Evolutionary conservation across 2,888 invertebrate genomes (phyloP), one percentile per base, ranked within the genome.

Genomic region (Psylliodes chrysocephalus): DNA sequence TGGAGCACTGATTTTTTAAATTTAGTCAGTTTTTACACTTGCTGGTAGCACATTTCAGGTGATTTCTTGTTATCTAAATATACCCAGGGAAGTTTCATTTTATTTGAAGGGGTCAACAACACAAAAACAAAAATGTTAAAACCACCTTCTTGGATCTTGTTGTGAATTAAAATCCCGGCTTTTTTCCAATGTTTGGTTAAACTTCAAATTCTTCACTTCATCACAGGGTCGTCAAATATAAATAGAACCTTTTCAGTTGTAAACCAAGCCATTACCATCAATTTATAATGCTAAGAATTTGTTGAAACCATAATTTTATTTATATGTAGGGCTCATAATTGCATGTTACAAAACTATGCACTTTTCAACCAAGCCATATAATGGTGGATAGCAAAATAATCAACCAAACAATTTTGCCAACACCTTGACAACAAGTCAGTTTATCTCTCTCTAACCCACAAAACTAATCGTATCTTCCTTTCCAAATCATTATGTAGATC

Each of bases 131-230:
- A 53, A 47, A 42, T 33, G n/a, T 42, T 46, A 47, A 56, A 38
- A 19, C 19, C 17, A 51, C 40, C 60, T 38, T 51, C 52, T 56
- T 30, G 38, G 14, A 52, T 22, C 28, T 56, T 57, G 60, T 56
- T 68, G 60, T 64, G 64, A 57, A 64, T 67, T 35, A 70, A 71
- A 70, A 72, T 71, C 72, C 73, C 71, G 72, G 72, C 71, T 68
- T 72, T 70, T 72, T 69, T 65, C 47, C 55, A 51, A 55, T 70
- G 73, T 71, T 69, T 72, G 70, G 67, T 73, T 72, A 68, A 73
- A 64, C 64, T 68, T 68, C 55, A 67, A 67, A 66, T 60, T 25
- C 46, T 57, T 62, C 63, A 63, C 60, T 68, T 28, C 18, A 57
- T 57, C 38, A 38, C 12, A 33, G 19, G 15, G n/a, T 38, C 38